Conservation (phyloP, 1,140 invertebrate genomes). For the Ceratosolen solmsi region DNA sequence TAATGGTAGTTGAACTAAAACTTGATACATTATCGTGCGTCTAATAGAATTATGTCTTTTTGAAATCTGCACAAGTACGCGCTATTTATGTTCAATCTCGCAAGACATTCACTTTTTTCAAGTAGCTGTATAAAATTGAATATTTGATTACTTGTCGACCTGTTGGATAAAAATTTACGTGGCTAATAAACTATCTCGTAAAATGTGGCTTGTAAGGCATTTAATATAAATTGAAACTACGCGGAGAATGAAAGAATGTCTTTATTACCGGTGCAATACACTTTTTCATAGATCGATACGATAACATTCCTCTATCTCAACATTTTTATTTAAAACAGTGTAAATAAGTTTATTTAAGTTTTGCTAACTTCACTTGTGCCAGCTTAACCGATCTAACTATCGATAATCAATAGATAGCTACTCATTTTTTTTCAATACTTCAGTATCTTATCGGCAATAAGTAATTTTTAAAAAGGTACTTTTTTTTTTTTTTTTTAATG, state of each 20-base stretch:
- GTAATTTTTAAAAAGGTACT: neutral
- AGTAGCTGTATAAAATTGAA: neutral
- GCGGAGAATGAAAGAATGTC: neutral
- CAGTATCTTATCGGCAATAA: neutral
- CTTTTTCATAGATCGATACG: neutral
- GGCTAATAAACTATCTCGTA: neutral
- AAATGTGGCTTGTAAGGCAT: neutral
- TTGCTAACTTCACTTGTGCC: neutral
- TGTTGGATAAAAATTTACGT: neutral
- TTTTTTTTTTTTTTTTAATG: neutral
- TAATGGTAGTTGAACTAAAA: neutral
- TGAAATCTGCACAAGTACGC: neutral
- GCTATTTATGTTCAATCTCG: neutral
- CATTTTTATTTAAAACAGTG: neutral
- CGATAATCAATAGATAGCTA: neutral
- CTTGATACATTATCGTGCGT: conserved; percentile 7
- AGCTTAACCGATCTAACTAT: neutral
- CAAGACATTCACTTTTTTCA: conserved; percentile 13
- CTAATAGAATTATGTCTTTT: neutral
- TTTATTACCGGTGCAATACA: neutral
- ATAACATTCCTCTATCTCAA: neutral
- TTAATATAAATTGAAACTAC: neutral
- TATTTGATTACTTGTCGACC: conserved; percentile 3
- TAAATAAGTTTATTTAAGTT: neutral
- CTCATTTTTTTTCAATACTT: neutral